Percentiles rank a stretch among this genome's conserved stretches.
Conservation (phyloP, 2,888 invertebrate species). For the Schrankia costaestrigalis region DNA sequence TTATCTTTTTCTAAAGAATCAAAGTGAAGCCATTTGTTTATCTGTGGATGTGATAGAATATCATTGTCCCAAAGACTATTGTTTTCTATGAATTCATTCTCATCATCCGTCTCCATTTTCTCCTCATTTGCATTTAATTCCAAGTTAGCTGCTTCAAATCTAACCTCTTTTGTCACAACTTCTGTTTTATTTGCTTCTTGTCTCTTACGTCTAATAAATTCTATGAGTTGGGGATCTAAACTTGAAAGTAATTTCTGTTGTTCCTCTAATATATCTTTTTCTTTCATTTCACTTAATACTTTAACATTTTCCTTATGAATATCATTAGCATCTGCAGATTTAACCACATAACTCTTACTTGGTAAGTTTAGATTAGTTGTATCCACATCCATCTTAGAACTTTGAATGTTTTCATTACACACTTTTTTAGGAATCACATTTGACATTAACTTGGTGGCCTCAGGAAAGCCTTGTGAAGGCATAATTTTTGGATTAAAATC, state of each 20-base stretch:
- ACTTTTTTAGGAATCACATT: slow-evolving; percentile 45
- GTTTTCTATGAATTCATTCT: slow-evolving; percentile 31
- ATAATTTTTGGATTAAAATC: slow-evolving; percentile 42
- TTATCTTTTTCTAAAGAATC: slow-evolving; percentile 92
- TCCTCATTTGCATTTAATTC: slow-evolving; percentile 17
- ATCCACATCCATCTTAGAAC: slow-evolving; percentile 51
- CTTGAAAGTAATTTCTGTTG: slow-evolving; percentile 82
- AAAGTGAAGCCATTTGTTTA: slow-evolving; percentile 91
- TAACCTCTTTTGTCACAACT: slow-evolving; percentile 9
- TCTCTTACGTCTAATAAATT: slow-evolving; percentile 80
- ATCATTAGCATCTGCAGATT: slow-evolving; percentile 69
- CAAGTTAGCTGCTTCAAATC: slow-evolving; percentile 2
- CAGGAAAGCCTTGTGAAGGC: slow-evolving; percentile 75
- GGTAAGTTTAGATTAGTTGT: slow-evolving; percentile 39
- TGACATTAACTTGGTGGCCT: slow-evolving; percentile 62
- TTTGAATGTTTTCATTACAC: slow-evolving; percentile 18
- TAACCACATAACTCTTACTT: slow-evolving; percentile 70
- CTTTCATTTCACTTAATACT: slow-evolving; percentile 84
- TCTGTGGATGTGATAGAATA: slow-evolving; percentile 80
- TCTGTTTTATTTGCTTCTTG: slow-evolving; percentile 23
- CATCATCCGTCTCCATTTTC: slow-evolving; percentile 47
- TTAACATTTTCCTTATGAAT: slow-evolving; percentile 89
- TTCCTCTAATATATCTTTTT: slow-evolving; percentile 88
- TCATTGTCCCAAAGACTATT: slow-evolving; percentile 76
- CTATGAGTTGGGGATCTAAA: slow-evolving; percentile 84